Percentiles rank a stretch among this genome's conserved stretches.
phyloP scores from a whole-genome alignment of 2,797 vertebrate genomes.

The Chelon labrosus region DNA sequence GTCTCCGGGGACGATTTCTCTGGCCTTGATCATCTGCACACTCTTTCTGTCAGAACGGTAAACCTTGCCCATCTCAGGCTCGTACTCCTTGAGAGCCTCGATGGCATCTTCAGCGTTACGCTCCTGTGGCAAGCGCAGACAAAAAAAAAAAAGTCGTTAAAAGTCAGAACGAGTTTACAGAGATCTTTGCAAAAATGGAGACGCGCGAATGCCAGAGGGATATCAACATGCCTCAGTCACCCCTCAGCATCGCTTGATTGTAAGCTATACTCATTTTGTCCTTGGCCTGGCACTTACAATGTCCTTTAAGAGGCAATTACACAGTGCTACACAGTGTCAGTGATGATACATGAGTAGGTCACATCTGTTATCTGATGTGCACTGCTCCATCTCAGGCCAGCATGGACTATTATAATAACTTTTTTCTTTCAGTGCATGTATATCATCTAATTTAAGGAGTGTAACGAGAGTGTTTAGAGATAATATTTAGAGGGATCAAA shows the following conservation, averaged over 20 bases:
- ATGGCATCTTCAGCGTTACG: slow-evolving; percentile 87
- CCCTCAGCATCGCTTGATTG: slow-evolving; percentile 13
- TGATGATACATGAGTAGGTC: slow-evolving; percentile 44
- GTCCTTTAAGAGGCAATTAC: slow-evolving; percentile 37
- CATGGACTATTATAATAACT: no score
- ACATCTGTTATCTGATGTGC: slow-evolving; percentile 27
- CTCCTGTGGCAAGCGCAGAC: slow-evolving; percentile 73
- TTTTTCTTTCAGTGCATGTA: neutral
- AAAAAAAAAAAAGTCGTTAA: slow-evolving; percentile 1
- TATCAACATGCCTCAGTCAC: neutral
- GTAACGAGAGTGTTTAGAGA: neutral
- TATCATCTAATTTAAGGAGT: neutral
- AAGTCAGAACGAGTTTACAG: neutral
- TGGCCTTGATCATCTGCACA: slow-evolving; percentile 90
- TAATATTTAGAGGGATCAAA: neutral
- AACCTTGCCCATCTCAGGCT: slow-evolving; percentile 92
- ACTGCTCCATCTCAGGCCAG: neutral
- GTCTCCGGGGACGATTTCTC: slow-evolving; percentile 93
- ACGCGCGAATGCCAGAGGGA: neutral
- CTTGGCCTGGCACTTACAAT: slow-evolving; percentile 26
- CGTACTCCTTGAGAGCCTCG: slow-evolving; percentile 89
- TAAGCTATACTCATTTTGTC: slow-evolving; percentile 40
- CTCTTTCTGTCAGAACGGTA: slow-evolving; percentile 92
- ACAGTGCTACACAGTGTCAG: slow-evolving; percentile 29
- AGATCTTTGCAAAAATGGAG: neutral